Conservation (phyloP, 2,888 invertebrate species). For the Biston betularia region DNA sequence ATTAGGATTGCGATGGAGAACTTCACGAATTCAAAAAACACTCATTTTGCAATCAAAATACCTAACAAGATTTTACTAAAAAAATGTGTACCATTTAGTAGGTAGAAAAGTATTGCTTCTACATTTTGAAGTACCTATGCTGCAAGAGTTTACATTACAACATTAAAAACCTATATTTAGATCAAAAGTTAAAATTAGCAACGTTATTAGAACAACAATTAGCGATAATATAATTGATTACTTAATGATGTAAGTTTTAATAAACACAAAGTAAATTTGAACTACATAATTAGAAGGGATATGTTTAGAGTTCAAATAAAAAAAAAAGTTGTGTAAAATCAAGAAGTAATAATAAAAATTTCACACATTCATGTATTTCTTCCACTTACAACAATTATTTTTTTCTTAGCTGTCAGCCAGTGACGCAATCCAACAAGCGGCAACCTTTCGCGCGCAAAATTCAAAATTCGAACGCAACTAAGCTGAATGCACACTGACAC, state of each 20-base stretch:
- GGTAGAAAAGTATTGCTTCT: background rate
- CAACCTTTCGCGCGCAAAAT: conserved; percentile 62
- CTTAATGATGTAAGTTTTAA: too few relatives aligned
- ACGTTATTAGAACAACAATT: too few relatives aligned
- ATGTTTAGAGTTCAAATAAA: background rate
- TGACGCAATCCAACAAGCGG: conserved; percentile 63
- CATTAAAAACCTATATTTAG: background rate
- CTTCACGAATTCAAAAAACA: too few relatives aligned
- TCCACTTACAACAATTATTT: conserved; percentile 66
- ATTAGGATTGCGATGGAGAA: too few relatives aligned
- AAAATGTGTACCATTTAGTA: background rate
- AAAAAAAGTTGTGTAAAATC: background rate
- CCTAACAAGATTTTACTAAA: background rate
- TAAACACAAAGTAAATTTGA: too few relatives aligned
- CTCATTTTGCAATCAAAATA: background rate
- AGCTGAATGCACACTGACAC: conserved; percentile 46
- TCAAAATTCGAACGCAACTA: conserved; percentile 59
- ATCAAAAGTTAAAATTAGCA: background rate
- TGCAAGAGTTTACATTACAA: background rate
- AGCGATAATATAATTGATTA: too few relatives aligned
- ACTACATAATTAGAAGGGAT: background rate
- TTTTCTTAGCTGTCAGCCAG: conserved; percentile 54
- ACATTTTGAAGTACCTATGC: background rate
- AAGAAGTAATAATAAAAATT: conserved; percentile 22
- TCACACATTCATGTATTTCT: conserved; percentile 40